Conservation (phyloP, 2,113 vertebrate genomes). For the Pseudolaguvia tuberculata region DNA sequence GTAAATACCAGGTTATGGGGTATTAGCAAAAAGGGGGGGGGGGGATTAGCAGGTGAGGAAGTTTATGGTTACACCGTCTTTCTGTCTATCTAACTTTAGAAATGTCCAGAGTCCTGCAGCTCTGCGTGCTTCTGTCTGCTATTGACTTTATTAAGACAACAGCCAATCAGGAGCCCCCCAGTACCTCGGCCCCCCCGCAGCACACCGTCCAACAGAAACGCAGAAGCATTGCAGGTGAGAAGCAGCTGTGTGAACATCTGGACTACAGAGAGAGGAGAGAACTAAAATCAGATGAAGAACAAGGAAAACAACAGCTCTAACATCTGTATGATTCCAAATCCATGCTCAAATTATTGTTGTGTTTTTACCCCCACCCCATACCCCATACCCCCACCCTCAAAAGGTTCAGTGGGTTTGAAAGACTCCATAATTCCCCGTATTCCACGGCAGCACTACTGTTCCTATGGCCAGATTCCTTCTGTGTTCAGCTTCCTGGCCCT, state of each 20-base stretch:
- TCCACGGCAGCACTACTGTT: slow-evolving; percentile 71
- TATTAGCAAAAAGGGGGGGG: no score
- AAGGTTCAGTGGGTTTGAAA: slow-evolving; percentile 84
- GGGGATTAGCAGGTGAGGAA: no score
- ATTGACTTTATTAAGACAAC: slow-evolving; percentile 91
- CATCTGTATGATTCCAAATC: not conserved
- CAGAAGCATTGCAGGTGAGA: slow-evolving; percentile 87
- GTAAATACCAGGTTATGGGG: slow-evolving; percentile 71
- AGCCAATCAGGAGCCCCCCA: slow-evolving; percentile 78
- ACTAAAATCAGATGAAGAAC: not conserved
- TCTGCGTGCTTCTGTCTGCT: slow-evolving; percentile 87
- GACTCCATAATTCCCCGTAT: slow-evolving; percentile 74
- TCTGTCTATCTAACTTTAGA: slow-evolving; percentile 62
- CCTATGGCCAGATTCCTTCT: slow-evolving; percentile 64
- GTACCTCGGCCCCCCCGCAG: slow-evolving; percentile 62
- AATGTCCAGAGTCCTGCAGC: slow-evolving; percentile 87
- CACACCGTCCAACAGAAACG: slow-evolving; percentile 78
- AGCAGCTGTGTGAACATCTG: not conserved
- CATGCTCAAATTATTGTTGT: not conserved
- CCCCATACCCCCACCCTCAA: slow-evolving; percentile 49
- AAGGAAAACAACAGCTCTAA: no score
- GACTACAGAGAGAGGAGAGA: not conserved
- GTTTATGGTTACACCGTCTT: no score
- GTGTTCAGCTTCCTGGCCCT: slow-evolving; percentile 68
- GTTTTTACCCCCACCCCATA: slow-evolving; percentile 12